Conservation (phyloP, 2,888 invertebrate species). For the Phyllotreta striolata region DNA sequence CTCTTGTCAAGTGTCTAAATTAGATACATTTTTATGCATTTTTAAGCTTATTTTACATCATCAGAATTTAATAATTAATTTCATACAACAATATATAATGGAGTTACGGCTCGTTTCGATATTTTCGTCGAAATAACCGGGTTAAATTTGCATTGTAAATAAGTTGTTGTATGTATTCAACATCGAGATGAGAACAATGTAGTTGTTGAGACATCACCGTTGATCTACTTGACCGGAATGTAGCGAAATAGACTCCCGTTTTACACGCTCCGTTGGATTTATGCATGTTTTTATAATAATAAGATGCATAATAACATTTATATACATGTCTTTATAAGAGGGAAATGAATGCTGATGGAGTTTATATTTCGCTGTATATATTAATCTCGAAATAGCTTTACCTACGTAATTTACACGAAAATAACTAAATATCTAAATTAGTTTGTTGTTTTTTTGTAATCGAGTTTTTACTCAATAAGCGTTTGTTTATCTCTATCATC, state of each 20-base stretch:
- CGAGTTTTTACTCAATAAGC: slow-evolving; percentile 10
- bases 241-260: not conserved
- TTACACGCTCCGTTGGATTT: not conserved
- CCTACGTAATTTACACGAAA: no score
- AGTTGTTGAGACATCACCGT: not conserved
- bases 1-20: no score
- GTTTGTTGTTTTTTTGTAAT: slow-evolving; percentile 8
- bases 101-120: no score
- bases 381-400: no score
- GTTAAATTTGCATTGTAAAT: no score
- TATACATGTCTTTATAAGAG: not conserved
- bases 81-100: no score
- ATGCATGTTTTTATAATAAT: slow-evolving; percentile 3
- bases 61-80: no score
- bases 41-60: no score
- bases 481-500: not conserved
- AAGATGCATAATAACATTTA: not conserved
- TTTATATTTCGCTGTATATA: no score
- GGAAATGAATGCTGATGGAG: no score
- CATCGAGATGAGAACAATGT: not conserved
- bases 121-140: no score
- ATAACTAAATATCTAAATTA: not conserved
- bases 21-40: no score
- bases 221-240: slow-evolving; percentile 6
- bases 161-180: not conserved